These are phyloP conservation scores for Ormyrus nitidulus DNA, from an alignment of 2,888 invertebrate genomes.

Conservation along the genomic window DNA sequence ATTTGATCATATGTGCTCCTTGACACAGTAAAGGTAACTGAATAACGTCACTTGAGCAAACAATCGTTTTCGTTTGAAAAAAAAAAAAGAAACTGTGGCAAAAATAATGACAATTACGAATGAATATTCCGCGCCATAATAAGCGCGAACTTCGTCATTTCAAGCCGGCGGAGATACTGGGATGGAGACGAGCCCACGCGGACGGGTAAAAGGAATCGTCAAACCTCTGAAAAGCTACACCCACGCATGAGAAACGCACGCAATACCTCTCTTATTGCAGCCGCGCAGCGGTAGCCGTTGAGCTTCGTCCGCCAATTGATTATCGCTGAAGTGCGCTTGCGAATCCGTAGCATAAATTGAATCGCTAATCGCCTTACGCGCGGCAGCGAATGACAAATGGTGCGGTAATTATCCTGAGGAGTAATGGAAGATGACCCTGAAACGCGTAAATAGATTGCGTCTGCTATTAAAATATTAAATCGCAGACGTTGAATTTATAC, in stretches of 20 bases:
- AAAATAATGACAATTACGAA: constrained; percentile 37
- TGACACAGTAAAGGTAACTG: constrained; percentile 46
- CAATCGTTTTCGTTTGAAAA: constrained; percentile 32
- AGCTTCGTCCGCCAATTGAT: background rate
- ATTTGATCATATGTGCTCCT: constrained; percentile 47
- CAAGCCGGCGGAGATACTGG: background rate
- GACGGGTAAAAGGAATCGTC: background rate
- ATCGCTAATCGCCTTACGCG: constrained; percentile 17
- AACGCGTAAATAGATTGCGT: constrained; percentile 3
- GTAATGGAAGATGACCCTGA: constrained; percentile 14
- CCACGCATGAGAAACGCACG: constrained; percentile 1
- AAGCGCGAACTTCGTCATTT: constrained; percentile 16
- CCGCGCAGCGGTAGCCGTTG: background rate
- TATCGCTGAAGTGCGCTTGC: background rate
- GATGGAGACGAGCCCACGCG: constrained; percentile 17
- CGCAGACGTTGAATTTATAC: no score
- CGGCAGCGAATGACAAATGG: constrained; percentile 23
- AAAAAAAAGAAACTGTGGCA: constrained; percentile 6
- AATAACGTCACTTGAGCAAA: constrained; percentile 19
- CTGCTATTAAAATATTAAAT: background rate
- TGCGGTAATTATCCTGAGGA: background rate
- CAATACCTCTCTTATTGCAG: background rate
- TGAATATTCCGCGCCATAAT: constrained; percentile 6
- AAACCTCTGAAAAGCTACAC: constrained; percentile 6
- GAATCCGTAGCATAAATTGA: background rate